Evolutionary conservation across 2,113 vertebrate species (phyloP).

Genomic region (Seriola quinqueradiata): DNA sequence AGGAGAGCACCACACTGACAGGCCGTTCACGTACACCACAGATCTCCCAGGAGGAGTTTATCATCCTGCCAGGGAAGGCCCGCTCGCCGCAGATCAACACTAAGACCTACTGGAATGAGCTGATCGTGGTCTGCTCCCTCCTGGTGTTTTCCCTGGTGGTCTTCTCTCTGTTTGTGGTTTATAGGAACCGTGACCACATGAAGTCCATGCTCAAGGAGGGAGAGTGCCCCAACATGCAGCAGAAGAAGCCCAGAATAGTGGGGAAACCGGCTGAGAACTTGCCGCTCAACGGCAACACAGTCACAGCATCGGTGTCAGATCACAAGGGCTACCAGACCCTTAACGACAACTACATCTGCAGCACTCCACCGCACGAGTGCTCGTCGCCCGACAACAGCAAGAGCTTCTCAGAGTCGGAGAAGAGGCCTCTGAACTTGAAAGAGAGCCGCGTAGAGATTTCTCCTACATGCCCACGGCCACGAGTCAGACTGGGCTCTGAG

Average conservation of each 20-base stretch:
- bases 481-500: slow-evolving; percentile 94
- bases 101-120: slow-evolving; percentile 95
- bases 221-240: slow-evolving; percentile 85
- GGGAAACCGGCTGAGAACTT: slow-evolving; percentile 88
- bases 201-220: slow-evolving; percentile 92
- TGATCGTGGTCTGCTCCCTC: slow-evolving; percentile 91
- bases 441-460: slow-evolving; percentile 93
- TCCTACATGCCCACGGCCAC: slow-evolving; percentile 88
- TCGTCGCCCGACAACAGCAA: slow-evolving; percentile 84
- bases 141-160: slow-evolving; percentile 85
- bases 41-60: slow-evolving; percentile 67
- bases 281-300: slow-evolving; percentile 89
- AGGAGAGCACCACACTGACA: slow-evolving; percentile 79
- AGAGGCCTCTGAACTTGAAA: slow-evolving; percentile 88
- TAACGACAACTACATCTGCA: slow-evolving; percentile 90
- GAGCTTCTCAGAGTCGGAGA: slow-evolving; percentile 89
- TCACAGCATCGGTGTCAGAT: slow-evolving; percentile 83
- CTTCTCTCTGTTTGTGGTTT: slow-evolving; percentile 88
- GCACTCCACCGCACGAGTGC: slow-evolving; percentile 87
- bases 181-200: slow-evolving; percentile 88
- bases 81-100: slow-evolving; percentile 79
- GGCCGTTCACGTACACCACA: slow-evolving; percentile 81
- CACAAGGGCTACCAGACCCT: slow-evolving; percentile 97
- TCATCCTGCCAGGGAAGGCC: slow-evolving; percentile 81
- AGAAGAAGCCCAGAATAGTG: slow-evolving; percentile 85